These are phyloP conservation scores for Hetaerina titia DNA, from an alignment of 2,888 invertebrate species.

Conservation along the genomic window DNA sequence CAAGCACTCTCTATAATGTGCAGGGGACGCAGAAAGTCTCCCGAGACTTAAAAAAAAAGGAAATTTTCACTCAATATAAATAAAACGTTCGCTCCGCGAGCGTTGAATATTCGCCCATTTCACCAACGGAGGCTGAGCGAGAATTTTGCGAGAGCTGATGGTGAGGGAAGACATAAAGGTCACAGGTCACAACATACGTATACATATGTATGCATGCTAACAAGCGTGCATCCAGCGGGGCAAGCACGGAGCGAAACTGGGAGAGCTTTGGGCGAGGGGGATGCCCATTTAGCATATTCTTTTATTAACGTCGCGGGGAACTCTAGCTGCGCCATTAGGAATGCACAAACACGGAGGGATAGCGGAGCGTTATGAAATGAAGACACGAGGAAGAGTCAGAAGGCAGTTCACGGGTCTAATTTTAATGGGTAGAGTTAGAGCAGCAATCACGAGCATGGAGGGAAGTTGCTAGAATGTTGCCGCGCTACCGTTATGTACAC, in stretches of 20 bases:
- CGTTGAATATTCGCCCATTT: neutral
- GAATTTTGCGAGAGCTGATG: neutral
- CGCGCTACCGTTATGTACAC: neutral
- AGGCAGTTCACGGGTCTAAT: neutral
- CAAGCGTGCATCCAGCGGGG: neutral
- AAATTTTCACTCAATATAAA: neutral
- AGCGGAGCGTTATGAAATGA: neutral
- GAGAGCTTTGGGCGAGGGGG: neutral
- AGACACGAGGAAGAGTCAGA: neutral
- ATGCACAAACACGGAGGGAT: neutral
- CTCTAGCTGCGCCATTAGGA: neutral
- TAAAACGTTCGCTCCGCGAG: neutral
- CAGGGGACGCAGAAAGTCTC: neutral
- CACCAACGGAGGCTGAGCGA: neutral
- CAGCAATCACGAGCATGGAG: neutral
- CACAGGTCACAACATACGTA: neutral
- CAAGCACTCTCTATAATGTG: neutral
- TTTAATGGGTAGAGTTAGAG: neutral
- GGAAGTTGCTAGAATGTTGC: neutral
- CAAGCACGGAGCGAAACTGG: neutral
- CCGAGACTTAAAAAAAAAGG: neutral
- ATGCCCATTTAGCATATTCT: neutral
- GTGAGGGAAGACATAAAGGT: conserved; percentile 14
- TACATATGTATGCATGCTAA: neutral
- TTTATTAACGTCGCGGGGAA: neutral